Conservation (phyloP, 37 sponge, comb jelly and placozoan genomes). For the Halisarca cf. caerulea region DNA sequence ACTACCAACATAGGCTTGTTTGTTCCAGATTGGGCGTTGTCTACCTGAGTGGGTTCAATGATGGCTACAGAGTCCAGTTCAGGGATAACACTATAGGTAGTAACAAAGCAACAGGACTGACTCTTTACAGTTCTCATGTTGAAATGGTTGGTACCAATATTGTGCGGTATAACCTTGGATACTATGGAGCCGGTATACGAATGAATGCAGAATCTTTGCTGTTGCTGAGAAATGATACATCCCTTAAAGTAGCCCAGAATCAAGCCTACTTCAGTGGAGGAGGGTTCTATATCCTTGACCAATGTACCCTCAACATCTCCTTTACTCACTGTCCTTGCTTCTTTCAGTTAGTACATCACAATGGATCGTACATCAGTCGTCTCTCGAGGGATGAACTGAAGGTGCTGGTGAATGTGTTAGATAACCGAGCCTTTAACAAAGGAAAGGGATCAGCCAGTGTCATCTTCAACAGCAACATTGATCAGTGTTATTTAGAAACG, state of each 20-base stretch:
- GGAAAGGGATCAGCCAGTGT: not conserved
- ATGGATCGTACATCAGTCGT: not conserved
- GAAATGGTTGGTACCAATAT: not conserved
- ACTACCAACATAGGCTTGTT: not conserved
- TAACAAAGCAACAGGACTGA: not conserved
- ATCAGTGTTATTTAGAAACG: not conserved
- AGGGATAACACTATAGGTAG: not conserved
- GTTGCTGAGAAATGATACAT: not conserved
- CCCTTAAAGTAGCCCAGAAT: not conserved
- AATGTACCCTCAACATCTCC: not conserved
- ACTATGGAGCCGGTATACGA: conserved; percentile 13
- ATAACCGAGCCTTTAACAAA: not conserved
- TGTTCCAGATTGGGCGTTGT: not conserved
- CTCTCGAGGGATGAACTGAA: not conserved
- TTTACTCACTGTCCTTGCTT: not conserved
- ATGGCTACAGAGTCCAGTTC: not conserved
- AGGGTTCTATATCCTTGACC: conserved; percentile 12
- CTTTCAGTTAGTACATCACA: conserved; percentile 11
- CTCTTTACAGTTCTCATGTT: not conserved
- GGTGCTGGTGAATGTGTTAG: not conserved
- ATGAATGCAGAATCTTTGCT: not conserved
- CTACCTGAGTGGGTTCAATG: not conserved
- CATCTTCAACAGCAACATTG: conserved; percentile 19
- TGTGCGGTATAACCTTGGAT: not conserved
- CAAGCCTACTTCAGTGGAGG: not conserved